These are phyloP conservation scores for Parnassius mnemosyne DNA, from an alignment of 2,888 invertebrate genomes.

Conservation along the genomic window DNA sequence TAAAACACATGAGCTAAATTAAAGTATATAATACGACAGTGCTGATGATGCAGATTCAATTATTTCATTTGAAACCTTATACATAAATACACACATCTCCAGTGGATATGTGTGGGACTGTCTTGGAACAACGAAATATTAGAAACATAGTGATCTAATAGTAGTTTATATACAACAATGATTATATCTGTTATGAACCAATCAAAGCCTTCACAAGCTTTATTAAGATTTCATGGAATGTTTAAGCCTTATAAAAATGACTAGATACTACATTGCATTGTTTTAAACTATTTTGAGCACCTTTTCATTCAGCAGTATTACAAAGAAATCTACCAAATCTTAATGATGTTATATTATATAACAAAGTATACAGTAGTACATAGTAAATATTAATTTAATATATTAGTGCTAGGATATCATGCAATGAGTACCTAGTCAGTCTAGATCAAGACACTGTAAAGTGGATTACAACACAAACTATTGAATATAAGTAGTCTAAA, in stretches of 20 bases:
- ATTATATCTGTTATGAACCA: conserved; percentile 54
- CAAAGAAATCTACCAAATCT: conserved; percentile 24
- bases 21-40: conserved; percentile 12
- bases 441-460: conserved; percentile 55
- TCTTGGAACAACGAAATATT: conserved; percentile 30
- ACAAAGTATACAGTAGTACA: conserved; percentile 17
- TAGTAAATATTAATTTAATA: conserved; percentile 22
- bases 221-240: conserved; percentile 73
- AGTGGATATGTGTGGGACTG: conserved; percentile 21
- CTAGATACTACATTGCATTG: conserved; percentile 56
- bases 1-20: conserved; percentile 20
- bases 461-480: conserved; percentile 56
- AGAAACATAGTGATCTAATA: conserved; percentile 38
- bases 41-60: conserved; percentile 9
- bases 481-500: conserved; percentile 58
- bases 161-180: conserved; percentile 36
- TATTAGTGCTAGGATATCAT: conserved; percentile 29
- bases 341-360: conserved; percentile 23
- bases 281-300: conserved; percentile 30
- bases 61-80: conserved; percentile 12
- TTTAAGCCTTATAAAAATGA: conserved; percentile 68
- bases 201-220: conserved; percentile 64
- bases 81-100: conserved; percentile 7
- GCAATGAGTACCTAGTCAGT: conserved; percentile 61
- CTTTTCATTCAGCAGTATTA: conserved; percentile 27